Evolutionary conservation across 1,140 invertebrate species (phyloP).

Genomic region (Tenebrio molitor): DNA sequence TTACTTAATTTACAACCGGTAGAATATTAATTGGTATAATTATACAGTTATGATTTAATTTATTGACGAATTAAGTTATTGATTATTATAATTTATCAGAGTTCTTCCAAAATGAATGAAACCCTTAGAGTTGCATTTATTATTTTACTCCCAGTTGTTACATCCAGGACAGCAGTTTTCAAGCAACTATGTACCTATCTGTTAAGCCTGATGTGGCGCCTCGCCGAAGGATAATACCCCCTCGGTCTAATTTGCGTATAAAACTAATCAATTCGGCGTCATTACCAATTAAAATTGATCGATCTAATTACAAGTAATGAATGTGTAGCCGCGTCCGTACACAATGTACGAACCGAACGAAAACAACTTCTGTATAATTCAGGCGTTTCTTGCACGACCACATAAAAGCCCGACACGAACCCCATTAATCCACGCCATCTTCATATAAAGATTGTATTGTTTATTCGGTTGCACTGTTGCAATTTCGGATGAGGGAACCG

Average conservation of each 20-base stretch:
- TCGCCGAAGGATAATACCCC: neutral
- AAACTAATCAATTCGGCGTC: conserved; percentile 11
- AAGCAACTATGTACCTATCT: neutral
- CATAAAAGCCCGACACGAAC: conserved; percentile 31
- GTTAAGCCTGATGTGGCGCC: neutral
- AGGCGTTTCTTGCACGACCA: conserved; percentile 24
- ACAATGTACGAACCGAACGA: conserved; percentile 8
- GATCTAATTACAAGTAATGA: conserved; percentile 25
- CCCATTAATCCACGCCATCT: conserved; percentile 46
- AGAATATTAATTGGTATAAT: too few relatives aligned
- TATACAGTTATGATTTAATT: too few relatives aligned
- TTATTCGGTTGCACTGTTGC: conserved; percentile 34
- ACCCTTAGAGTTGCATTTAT: too few relatives aligned
- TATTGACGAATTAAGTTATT: too few relatives aligned
- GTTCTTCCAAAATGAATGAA: too few relatives aligned
- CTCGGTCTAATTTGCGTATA: neutral
- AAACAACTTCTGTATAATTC: conserved; percentile 34
- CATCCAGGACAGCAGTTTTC: neutral
- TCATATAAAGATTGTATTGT: conserved; percentile 41
- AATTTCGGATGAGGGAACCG: conserved; percentile 14
- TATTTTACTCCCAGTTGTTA: too few relatives aligned
- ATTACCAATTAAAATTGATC: conserved; percentile 39
- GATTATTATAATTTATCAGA: too few relatives aligned
- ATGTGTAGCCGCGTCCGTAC: neutral
- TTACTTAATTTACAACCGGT: too few relatives aligned